A percentile compares a stretch with the other conserved stretches of the same genome.
Conservation (phyloP, 2,113 vertebrate species). For the Vicugna pacos region DNA sequence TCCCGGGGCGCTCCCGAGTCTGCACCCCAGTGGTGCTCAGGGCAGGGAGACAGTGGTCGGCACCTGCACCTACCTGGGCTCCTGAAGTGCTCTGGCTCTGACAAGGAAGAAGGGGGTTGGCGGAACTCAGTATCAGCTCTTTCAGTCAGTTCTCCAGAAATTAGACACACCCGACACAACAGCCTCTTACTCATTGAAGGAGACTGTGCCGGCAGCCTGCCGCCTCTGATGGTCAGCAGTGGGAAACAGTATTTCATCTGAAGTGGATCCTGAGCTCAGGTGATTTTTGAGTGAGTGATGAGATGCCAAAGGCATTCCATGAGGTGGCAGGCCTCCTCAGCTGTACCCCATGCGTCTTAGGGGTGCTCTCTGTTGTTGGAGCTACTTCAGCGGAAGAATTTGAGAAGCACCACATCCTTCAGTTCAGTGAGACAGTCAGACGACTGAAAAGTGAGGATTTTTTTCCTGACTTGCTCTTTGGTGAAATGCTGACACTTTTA, state of each 20-base stretch:
- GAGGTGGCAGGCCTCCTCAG: not conserved
- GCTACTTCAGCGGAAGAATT: not conserved
- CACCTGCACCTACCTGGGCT: not conserved
- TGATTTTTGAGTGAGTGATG: not conserved
- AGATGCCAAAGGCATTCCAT: not conserved
- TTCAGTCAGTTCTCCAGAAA: conserved; percentile 24
- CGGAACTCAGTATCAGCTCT: not conserved
- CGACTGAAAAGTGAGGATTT: not conserved
- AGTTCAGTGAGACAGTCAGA: not conserved
- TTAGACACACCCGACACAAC: not conserved
- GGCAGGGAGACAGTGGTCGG: not conserved
- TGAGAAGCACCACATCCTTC: not conserved
- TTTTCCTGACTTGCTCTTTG: not conserved
- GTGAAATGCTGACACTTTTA: not conserved
- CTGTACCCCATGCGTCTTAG: not conserved
- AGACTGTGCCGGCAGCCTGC: not conserved
- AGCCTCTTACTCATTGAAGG: not conserved
- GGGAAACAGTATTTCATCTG: not conserved
- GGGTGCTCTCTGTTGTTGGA: not conserved
- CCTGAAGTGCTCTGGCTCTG: not conserved
- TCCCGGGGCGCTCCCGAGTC: not conserved
- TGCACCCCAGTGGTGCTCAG: not conserved
- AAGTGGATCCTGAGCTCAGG: not conserved
- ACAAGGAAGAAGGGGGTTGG: conserved; percentile 9
- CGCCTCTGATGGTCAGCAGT: not conserved